A percentile compares a stretch with the other conserved stretches of the same genome.
These are phyloP conservation scores for Lasioglossum calceatum DNA, from an alignment of 2,888 invertebrate species.

Conservation along the genomic window DNA sequence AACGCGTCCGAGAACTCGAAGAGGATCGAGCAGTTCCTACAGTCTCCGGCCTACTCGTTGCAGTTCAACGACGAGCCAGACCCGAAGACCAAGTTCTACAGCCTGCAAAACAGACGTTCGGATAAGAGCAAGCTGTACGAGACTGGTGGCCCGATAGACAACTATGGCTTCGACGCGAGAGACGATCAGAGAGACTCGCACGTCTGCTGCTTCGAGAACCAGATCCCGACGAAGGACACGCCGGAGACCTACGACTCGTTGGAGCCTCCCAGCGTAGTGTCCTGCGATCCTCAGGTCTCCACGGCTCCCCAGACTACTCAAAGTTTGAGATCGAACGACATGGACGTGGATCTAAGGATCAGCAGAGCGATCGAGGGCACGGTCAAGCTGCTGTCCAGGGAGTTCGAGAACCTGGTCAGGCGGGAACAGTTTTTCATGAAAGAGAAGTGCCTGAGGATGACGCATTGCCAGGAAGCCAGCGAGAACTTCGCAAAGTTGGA, in stretches of 20 bases:
- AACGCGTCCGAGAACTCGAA: conserved; percentile 44
- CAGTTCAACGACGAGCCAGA: conserved; percentile 49
- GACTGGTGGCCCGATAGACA: conserved; percentile 33
- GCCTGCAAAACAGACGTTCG: conserved; percentile 59
- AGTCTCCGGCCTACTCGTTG: conserved; percentile 44
- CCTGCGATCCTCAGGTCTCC: conserved; percentile 48
- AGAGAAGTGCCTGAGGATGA: conserved; percentile 70
- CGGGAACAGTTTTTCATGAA: conserved; percentile 78
- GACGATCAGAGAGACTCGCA: conserved; percentile 27
- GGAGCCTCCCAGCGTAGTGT: conserved; percentile 65
- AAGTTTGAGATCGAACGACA: conserved; percentile 55
- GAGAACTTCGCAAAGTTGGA: conserved; percentile 78
- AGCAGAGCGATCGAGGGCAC: conserved; percentile 81
- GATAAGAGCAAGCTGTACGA: conserved; percentile 36
- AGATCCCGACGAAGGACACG: conserved; percentile 78
- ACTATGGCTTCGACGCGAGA: conserved; percentile 38
- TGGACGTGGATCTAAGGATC: conserved; percentile 77
- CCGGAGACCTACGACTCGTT: conserved; percentile 78
- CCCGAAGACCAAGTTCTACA: conserved; percentile 64
- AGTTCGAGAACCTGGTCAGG: conserved; percentile 80
- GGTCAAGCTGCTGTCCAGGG: conserved; percentile 80
- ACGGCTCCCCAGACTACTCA: conserved; percentile 16
- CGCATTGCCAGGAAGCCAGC: conserved; percentile 65
- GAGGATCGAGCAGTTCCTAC: conserved; percentile 58
- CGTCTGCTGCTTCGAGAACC: conserved; percentile 68